Base-by-base conservation (phyloP, 2,888 invertebrate species). In the Celastrina argiolus region DNA sequence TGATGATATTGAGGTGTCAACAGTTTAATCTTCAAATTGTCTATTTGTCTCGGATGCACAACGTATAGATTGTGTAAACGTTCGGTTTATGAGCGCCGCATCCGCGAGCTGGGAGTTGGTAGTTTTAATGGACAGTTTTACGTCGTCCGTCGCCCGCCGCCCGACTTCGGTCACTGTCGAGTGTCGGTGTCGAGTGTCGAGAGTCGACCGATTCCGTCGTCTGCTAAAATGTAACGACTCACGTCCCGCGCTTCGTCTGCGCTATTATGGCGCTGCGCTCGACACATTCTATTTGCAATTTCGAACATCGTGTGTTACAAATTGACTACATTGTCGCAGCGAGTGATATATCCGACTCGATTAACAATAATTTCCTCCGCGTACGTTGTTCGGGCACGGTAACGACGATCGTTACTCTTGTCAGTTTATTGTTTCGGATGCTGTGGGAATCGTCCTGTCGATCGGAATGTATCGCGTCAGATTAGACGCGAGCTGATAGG, bases 181-280 rank as follows among this genome's bases (percentile, higher is more conserved):
- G 1, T 45, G 45, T 45, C 51, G 51, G 51, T 51, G 51, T 51
- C 51, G 51, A 51, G 1, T 45, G 45, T 45, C 51, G 51, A 51
- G 51, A 26, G 51, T 51, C 51, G 51, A 51, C 51, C 51, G 51
- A 51, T 51, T 51, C 18, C 34, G 58, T 34, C 59, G 61, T 7
- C 61, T 18, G 14, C 61, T 61, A 61, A 61, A 61, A 61, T 61
- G 16, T 61, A 61, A 39, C 61, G 61, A 61, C 39, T 18, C 59
- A 12, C 34, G 59, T 36, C 18, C 18, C 36, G 39, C 34, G 18
- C 22, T 4, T 12, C 22, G 18, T 12, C 22, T 2, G 8, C 22
- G 51, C 51, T 51, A 51, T 22, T 26, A 51, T 26, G 51, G 51
- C 22, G 22, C 45, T 12, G 51, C 22, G 51, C 51, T 51, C 51